Evolutionary conservation across 2,888 invertebrate genomes (phyloP).

Genomic region (Aleiodes testaceus): DNA sequence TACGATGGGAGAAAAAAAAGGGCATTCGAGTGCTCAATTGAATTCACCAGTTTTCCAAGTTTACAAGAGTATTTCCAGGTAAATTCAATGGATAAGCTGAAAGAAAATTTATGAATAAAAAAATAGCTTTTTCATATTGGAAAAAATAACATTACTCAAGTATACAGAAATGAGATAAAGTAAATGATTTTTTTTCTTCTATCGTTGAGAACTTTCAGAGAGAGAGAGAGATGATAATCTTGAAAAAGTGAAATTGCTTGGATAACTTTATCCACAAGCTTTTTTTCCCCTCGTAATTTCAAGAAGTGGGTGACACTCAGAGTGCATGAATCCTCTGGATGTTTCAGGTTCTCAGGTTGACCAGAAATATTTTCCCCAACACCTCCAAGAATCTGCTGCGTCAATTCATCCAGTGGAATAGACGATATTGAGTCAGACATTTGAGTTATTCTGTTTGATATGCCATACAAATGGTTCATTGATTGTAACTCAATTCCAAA

Average conservation of each 20-base stretch:
- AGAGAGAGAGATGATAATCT: constrained; percentile 19
- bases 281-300: background rate
- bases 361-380: too few species aligned
- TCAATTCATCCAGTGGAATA: too few species aligned
- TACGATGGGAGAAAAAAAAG: too few species aligned
- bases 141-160: background rate
- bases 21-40: too few species aligned
- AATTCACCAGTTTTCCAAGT: too few species aligned
- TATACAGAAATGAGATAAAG: constrained; percentile 6
- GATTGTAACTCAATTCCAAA: too few species aligned
- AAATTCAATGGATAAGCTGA: background rate
- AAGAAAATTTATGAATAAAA: constrained; percentile 16
- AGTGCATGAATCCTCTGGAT: background rate
- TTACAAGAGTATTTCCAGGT: too few species aligned
- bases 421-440: too few species aligned
- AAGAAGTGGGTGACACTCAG: background rate
- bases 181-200: constrained; percentile 9
- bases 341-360: background rate
- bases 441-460: too few species aligned
- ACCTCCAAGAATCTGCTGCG: too few species aligned
- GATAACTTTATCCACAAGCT: constrained; percentile 12
- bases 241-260: constrained; percentile 1
- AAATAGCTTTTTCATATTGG: constrained; percentile 2
- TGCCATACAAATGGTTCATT: too few species aligned
- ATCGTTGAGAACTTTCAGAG: constrained; percentile 6